A percentile compares a stretch with the other conserved stretches of the same genome.
phyloP scores from a whole-genome alignment of 2,888 invertebrate species.

The Coecobrya sp. region DNA sequence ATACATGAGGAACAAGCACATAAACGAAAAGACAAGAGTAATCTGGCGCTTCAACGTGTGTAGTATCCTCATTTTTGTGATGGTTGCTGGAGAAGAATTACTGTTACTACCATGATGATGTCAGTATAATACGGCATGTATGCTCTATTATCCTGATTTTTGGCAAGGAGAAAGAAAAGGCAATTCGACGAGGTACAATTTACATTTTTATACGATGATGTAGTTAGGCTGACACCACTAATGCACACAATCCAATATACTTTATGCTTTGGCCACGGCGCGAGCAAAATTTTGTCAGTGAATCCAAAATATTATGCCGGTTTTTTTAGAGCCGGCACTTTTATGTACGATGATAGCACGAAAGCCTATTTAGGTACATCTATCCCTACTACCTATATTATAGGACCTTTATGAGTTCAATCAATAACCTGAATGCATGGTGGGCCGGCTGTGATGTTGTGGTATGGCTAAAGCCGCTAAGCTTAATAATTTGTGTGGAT shows the following conservation, averaged over 20 bases:
- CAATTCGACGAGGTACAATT: constrained; percentile 25
- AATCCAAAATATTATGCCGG: constrained; percentile 59
- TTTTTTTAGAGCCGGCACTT: constrained; percentile 57
- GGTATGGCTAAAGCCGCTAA: not conserved
- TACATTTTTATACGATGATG: constrained; percentile 26
- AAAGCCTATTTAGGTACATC: constrained; percentile 2
- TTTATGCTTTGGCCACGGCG: constrained; percentile 22
- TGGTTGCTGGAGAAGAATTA: constrained; percentile 51
- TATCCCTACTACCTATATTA: too few relatives aligned
- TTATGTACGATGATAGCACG: constrained; percentile 1
- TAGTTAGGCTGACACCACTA: not conserved
- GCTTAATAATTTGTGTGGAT: not conserved
- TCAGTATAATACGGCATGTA: not conserved
- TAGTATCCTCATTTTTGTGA: not conserved
- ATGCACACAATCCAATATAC: not conserved
- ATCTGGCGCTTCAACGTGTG: constrained; percentile 43
- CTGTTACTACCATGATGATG: constrained; percentile 23
- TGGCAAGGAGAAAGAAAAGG: constrained; percentile 18
- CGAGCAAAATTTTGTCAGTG: constrained; percentile 40
- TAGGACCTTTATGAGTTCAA: constrained; percentile 61
- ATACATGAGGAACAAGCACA: constrained; percentile 37
- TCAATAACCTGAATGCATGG: constrained; percentile 57
- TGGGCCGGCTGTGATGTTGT: constrained; percentile 2
- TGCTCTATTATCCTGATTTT: constrained; percentile 49
- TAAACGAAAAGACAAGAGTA: constrained; percentile 48